phyloP scores from a whole-genome alignment of 2,888 invertebrate species.

The Ophion ventricosus region DNA sequence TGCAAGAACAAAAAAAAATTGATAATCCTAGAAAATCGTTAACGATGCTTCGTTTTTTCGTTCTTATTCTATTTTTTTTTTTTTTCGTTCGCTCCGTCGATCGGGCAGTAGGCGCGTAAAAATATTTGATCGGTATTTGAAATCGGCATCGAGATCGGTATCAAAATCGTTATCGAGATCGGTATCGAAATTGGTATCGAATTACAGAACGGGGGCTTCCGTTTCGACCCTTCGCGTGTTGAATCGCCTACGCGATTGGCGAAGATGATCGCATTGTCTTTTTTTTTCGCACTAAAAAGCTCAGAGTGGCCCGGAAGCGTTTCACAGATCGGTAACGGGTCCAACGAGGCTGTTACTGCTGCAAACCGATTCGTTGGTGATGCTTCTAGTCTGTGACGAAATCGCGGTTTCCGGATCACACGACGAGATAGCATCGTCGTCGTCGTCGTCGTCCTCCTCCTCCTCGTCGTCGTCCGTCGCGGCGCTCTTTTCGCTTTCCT shows the following conservation, averaged over 20 bases:
- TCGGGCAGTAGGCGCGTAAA: conserved; percentile 21
- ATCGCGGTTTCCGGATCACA: conserved; percentile 59
- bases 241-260: not conserved
- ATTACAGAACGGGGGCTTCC: not conserved
- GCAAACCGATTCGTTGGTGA: conserved; percentile 51
- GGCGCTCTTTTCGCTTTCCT: conserved; percentile 50
- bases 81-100: not conserved
- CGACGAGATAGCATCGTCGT: conserved; percentile 57
- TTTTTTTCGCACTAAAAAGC: not conserved
- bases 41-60: not conserved
- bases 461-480: conserved; percentile 54
- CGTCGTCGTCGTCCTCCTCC: conserved; percentile 55
- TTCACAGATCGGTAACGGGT: conserved; percentile 79
- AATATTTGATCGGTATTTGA: conserved; percentile 31
- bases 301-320: not conserved
- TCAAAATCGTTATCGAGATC: not conserved
- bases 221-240: not conserved
- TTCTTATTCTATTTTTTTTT: not conserved
- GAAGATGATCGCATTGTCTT: not conserved
- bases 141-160: not conserved
- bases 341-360: conserved; percentile 72
- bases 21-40: not conserved
- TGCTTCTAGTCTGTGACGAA: conserved; percentile 38
- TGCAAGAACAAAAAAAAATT: not conserved
- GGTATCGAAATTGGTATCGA: not conserved